phyloP scores from a whole-genome alignment of 2,797 vertebrate genomes.

The Lacerta bilineata region DNA sequence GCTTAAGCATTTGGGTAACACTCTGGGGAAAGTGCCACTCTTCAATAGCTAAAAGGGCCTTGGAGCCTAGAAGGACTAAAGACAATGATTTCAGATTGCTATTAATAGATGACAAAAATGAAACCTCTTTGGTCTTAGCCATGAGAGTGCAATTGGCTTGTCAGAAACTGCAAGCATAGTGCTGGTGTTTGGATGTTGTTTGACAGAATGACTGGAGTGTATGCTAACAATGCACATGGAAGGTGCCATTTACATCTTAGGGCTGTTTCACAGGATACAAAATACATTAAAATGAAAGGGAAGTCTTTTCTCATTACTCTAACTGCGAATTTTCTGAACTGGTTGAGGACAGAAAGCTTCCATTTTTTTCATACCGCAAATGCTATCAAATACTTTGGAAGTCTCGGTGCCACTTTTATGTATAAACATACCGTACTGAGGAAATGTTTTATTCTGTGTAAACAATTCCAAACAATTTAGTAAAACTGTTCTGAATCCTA shows the following conservation, averaged over 20 bases:
- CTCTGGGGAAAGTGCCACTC: conserved; percentile 8
- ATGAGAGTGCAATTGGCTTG: neutral
- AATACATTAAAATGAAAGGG: conserved; percentile 7
- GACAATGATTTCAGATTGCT: neutral
- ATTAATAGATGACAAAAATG: neutral
- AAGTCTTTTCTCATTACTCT: neutral
- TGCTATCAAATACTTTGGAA: conserved; percentile 19
- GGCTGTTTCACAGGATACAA: conserved; percentile 8
- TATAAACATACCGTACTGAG: conserved; percentile 1
- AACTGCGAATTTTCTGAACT: conserved; percentile 14
- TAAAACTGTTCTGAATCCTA: neutral
- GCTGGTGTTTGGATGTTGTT: neutral
- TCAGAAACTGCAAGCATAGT: neutral
- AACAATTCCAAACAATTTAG: conserved; percentile 10
- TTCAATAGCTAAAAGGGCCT: neutral
- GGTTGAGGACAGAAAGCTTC: neutral
- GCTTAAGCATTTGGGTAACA: conserved; percentile 21
- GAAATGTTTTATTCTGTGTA: conserved; percentile 31
- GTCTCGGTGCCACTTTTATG: conserved; percentile 11
- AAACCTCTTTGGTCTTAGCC: neutral
- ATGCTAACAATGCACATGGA: neutral
- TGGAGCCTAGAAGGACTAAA: neutral
- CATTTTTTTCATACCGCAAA: conserved; percentile 1
- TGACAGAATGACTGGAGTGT: neutral
- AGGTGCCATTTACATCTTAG: neutral